A percentile compares a stretch with the other conserved stretches of the same genome.
Evolutionary conservation across 1,140 invertebrate genomes (phyloP).

Genomic region (Platyscapa corneri): DNA sequence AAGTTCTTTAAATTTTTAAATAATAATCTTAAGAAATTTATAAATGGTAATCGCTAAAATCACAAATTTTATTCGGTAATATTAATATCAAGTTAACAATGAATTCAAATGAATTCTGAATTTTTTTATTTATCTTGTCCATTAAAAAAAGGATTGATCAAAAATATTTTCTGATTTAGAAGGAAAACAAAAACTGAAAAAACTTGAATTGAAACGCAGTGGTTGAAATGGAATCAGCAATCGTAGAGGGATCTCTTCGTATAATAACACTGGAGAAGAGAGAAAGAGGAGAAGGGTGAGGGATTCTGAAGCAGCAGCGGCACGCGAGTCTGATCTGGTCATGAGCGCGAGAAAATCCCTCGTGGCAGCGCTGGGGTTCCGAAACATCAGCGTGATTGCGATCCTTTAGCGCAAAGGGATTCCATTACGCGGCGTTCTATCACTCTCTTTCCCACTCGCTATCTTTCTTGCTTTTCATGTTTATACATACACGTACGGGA

Average conservation of each 20-base stretch:
- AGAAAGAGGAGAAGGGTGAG: conserved; percentile 8
- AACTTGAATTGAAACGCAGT: conserved; percentile 26
- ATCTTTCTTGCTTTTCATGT: conserved; percentile 14
- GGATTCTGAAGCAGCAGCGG: conserved; percentile 59
- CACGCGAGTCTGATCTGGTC: conserved; percentile 70
- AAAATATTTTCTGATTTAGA: not conserved
- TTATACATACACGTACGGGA: no score
- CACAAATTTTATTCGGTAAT: no score
- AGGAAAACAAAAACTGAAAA: not conserved
- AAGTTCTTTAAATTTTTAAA: no score
- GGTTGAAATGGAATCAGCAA: conserved; percentile 35
- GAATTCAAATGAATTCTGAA: no score
- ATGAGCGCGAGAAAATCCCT: conserved; percentile 71
- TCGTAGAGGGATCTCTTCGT: conserved; percentile 15
- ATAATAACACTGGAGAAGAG: conserved; percentile 26
- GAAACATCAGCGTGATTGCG: conserved; percentile 75
- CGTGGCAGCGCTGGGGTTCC: conserved; percentile 70
- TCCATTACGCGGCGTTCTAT: conserved; percentile 68
- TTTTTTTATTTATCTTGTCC: no score
- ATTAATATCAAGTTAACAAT: no score
- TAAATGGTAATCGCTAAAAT: no score
- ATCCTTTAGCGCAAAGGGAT: conserved; percentile 68
- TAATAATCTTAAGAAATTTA: no score
- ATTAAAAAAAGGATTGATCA: not conserved
- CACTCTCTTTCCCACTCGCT: conserved; percentile 25